Conservation (phyloP, 1,140 invertebrate genomes). For the Bombus breviceps region DNA sequence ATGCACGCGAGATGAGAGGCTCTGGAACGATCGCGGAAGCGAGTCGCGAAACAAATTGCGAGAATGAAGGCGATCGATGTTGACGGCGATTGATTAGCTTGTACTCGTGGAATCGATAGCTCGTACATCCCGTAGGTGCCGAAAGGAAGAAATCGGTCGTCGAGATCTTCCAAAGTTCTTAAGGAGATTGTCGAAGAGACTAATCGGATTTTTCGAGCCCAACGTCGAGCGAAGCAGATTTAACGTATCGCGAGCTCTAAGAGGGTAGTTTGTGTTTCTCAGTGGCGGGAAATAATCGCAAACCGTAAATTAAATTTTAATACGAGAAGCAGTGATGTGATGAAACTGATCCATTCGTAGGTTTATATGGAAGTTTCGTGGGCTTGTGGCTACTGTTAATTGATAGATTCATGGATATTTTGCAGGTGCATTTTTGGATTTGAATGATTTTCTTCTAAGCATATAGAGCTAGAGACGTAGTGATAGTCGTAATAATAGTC, state of each 20-base stretch:
- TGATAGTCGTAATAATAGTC: too few relatives aligned
- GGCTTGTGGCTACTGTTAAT: too few relatives aligned
- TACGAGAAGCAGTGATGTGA: neutral
- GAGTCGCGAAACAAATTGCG: conserved; percentile 49
- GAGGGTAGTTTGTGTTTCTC: neutral
- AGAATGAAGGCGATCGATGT: conserved; percentile 23
- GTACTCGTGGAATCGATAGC: neutral
- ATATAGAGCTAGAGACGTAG: too few relatives aligned
- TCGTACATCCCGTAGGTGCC: neutral
- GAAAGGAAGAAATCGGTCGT: neutral
- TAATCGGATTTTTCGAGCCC: conserved; percentile 34
- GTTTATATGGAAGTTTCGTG: too few relatives aligned
- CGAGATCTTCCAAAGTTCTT: neutral
- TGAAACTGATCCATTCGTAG: too few relatives aligned
- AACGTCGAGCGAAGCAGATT: conserved; percentile 11
- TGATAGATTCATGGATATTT: too few relatives aligned
- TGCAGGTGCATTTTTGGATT: neutral
- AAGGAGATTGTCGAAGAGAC: conserved; percentile 13
- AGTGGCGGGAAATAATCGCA: neutral
- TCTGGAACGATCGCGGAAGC: neutral
- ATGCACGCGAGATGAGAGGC: neutral
- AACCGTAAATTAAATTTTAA: neutral
- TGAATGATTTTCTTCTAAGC: too few relatives aligned
- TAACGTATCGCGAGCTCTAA: neutral
- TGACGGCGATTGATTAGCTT: conserved; percentile 28